These are phyloP conservation scores for Ormyrus pomaceus DNA, from an alignment of 2,888 invertebrate genomes.

Conservation along the genomic window DNA sequence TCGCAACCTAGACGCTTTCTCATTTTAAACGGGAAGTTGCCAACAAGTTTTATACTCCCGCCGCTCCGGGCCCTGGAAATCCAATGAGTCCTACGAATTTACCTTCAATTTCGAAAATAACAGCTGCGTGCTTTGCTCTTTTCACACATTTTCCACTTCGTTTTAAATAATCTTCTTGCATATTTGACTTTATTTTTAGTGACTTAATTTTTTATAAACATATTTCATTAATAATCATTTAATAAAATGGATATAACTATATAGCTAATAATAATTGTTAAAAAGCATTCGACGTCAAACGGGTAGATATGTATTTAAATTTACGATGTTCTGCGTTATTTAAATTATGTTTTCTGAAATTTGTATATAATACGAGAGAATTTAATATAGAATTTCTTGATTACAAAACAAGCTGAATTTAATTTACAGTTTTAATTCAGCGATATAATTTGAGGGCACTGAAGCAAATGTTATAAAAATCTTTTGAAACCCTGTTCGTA, in stretches of 20 bases:
- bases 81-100: slow-evolving; percentile 48
- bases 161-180: no score
- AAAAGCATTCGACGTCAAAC: no score
- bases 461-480: no score
- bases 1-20: slow-evolving; percentile 23
- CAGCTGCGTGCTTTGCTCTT: neutral
- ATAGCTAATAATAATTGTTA: no score
- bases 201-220: no score
- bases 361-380: neutral
- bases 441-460: no score
- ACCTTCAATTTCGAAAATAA: slow-evolving; percentile 39
- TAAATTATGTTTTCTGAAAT: neutral
- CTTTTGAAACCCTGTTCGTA: no score
- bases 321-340: neutral
- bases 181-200: no score
- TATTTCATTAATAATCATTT: no score
- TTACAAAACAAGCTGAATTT: neutral
- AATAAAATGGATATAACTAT: no score
- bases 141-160: neutral
- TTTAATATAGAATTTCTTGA: neutral
- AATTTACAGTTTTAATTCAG: neutral
- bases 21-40: slow-evolving; percentile 38
- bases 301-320: no score
- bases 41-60: slow-evolving; percentile 39
- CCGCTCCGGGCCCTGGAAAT: slow-evolving; percentile 8